Evolutionary conservation across 2,797 vertebrate genomes (phyloP), one percentile per base, ranked within the genome.

Genomic region (Acipenser transmontanus): DNA sequence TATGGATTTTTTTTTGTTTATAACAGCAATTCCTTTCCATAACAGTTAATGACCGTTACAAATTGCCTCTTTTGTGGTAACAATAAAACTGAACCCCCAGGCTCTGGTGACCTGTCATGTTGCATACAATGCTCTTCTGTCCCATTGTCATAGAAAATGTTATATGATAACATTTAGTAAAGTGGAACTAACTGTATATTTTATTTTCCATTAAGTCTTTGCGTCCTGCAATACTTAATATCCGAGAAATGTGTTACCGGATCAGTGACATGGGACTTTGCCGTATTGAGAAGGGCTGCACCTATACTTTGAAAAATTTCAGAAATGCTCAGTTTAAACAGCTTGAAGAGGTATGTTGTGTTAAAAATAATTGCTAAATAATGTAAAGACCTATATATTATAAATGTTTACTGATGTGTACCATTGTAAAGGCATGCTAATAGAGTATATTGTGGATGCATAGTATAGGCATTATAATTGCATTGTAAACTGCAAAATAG

Each of bases 221-320:
- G 63, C 74, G 80, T 59, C 84, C 89, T 59, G 91, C 91, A 13
- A 77, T 96, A 75, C 77, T 90, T n/a, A 88, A 91, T 73, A 85
- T 96, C 74, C 87, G 81, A 71, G 87, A 91, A 70, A 84, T 95
- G 85, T 95, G 93, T 74, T 83, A 77, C 70, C 82, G 87, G 9
- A 79, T 94, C 67, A 80, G 81, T 66, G 86, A 85, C 66, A 81
- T 87, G 70, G 69, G 77, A 49, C 84, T 94, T 71, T 93, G 85
- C 76, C 78, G 73, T 49, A 71, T 92, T 13, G 84, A 92, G 70
- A 87, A 81, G 73, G 81, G 79, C 9, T 82, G 73, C 65, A 92
- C 83, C 0, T 92, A 90, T 73, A 86, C 88, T 1, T 80, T 96
- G 68, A 65, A 80, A 63, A 91, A 92, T 70, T 95, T 94, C 81